Conservation (phyloP, 2,888 invertebrate genomes). For the Papilio elwesi region DNA sequence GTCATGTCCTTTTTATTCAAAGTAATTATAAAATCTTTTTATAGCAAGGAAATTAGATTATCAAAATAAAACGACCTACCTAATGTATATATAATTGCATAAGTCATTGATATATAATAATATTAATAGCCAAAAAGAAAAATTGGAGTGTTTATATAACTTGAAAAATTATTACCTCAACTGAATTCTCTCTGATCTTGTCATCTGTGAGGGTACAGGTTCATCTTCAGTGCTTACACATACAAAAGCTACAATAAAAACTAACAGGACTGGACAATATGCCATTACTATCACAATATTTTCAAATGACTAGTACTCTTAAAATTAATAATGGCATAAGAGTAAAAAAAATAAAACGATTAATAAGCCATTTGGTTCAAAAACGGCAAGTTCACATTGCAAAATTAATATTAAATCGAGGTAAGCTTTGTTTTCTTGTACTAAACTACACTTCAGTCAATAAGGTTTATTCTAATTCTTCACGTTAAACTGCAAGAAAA, state of each 20-base stretch:
- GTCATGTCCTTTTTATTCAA: slow-evolving; percentile 1
- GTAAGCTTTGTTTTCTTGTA: background rate
- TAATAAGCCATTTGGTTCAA: slow-evolving; percentile 27
- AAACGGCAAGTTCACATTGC: slow-evolving; percentile 43
- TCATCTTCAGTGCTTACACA: slow-evolving; percentile 75
- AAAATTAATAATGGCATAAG: slow-evolving; percentile 15
- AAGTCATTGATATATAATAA: background rate
- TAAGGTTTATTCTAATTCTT: background rate
- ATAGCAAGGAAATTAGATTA: background rate
- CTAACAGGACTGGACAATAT: slow-evolving; percentile 68
- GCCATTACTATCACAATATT: slow-evolving; percentile 70
- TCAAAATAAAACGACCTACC: background rate
- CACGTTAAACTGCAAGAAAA: background rate
- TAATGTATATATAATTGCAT: background rate
- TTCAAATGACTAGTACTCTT: slow-evolving; percentile 56
- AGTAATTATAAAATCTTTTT: background rate
- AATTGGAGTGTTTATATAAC: slow-evolving; percentile 8
- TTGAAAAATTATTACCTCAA: slow-evolving; percentile 82
- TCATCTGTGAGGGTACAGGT: slow-evolving; percentile 76
- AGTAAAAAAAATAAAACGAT: slow-evolving; percentile 36
- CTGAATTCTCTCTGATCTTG: slow-evolving; percentile 85
- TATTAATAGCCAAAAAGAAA: background rate
- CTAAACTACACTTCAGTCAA: slow-evolving; percentile 13
- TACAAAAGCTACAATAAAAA: slow-evolving; percentile 73
- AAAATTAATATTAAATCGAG: slow-evolving; percentile 19